Percentiles rank a stretch among this genome's conserved stretches.
Evolutionary conservation across 2,113 vertebrate species (phyloP).

Genomic region (Carassius gibelio): DNA sequence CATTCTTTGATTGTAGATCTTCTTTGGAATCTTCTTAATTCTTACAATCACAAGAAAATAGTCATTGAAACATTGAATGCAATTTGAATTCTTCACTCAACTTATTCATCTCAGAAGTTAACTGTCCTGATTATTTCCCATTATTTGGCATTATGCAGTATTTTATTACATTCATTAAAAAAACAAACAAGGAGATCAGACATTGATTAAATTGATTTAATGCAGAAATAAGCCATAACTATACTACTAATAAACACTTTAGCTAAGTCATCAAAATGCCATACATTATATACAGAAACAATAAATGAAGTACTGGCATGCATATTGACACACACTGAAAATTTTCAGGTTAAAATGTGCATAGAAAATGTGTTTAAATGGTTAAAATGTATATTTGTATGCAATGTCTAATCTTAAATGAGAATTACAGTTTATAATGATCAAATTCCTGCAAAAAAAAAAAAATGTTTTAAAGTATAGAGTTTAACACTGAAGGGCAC

Average conservation of each 20-base stretch:
- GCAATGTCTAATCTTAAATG: background rate
- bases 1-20: background rate
- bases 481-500: background rate
- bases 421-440: background rate
- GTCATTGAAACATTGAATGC: background rate
- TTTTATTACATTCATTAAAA: conserved; percentile 39
- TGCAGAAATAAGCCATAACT: conserved; percentile 5
- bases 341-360: background rate
- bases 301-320: background rate
- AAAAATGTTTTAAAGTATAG: too few relatives aligned
- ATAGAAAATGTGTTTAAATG: background rate
- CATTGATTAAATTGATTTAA: conserved; percentile 29
- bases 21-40: background rate
- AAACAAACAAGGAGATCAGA: background rate
- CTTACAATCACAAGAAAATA: background rate
- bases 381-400: background rate
- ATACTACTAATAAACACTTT: background rate
- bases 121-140: conserved; percentile 30
- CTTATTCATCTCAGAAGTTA: conserved; percentile 27
- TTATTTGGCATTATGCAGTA: conserved; percentile 35
- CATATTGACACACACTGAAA: background rate
- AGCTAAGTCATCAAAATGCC: background rate
- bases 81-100: conserved; percentile 15
- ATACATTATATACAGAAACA: background rate
- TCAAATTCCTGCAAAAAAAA: background rate